Percentiles rank a stretch among this genome's conserved stretches.
These are phyloP conservation scores for Fukomys damarensis DNA, from an alignment of 2,113 vertebrate genomes.

Conservation along the genomic window DNA sequence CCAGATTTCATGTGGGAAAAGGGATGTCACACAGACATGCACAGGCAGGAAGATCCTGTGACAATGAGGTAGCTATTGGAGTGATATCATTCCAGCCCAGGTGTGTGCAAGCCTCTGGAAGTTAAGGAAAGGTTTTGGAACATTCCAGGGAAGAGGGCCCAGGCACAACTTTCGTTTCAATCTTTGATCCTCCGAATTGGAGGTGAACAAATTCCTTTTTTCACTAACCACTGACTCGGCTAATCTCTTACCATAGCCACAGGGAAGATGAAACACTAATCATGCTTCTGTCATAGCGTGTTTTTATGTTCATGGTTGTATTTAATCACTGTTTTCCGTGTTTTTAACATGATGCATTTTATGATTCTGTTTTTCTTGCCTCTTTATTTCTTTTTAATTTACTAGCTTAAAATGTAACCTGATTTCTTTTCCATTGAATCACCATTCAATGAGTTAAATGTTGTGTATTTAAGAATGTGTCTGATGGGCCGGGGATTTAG, in stretches of 20 bases:
- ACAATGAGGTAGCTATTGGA: not conserved
- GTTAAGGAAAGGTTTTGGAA: not conserved
- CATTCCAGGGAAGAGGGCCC: not conserved
- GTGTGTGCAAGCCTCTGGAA: not conserved
- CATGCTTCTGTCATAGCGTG: not conserved
- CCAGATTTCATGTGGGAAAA: not conserved
- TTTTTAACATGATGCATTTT: not conserved
- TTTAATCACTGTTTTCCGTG: not conserved
- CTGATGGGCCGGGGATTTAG: too few relatives aligned
- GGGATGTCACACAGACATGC: not conserved
- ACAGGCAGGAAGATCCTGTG: not conserved
- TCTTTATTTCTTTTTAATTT: not conserved
- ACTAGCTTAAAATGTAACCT: not conserved
- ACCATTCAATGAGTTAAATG: not conserved
- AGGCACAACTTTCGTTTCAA: not conserved
- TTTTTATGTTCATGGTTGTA: not conserved
- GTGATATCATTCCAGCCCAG: not conserved
- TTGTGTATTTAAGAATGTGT: not conserved
- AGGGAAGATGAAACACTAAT: not conserved
- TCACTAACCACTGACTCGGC: not conserved
- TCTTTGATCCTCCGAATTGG: not conserved
- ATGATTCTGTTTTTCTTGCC: not conserved
- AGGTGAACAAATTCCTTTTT: not conserved
- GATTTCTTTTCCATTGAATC: not conserved
- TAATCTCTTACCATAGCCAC: not conserved